Percentiles rank a stretch among this genome's conserved stretches.
phyloP scores from a whole-genome alignment of 2,113 vertebrate species.

The Syrmaticus mikado region DNA sequence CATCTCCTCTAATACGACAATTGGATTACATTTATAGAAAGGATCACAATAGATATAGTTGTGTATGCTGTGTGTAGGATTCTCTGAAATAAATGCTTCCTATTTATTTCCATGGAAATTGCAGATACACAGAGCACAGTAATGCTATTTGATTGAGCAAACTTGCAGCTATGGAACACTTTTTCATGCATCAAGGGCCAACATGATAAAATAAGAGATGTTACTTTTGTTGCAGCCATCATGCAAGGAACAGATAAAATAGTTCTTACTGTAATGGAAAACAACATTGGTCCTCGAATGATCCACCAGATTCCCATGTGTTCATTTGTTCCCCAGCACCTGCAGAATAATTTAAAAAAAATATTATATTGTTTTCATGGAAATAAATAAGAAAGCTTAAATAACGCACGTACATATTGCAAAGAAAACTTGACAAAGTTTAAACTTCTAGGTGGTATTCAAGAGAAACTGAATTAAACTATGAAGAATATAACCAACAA shows the following conservation, averaged over 20 bases:
- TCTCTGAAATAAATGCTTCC: too few relatives aligned
- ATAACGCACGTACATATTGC: neutral
- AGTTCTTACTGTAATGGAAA: conserved; percentile 87
- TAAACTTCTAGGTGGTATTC: neutral
- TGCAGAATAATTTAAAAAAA: conserved; percentile 53
- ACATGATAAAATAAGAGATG: neutral
- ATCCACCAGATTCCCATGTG: conserved; percentile 94
- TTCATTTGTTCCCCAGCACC: conserved; percentile 88
- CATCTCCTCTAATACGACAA: neutral
- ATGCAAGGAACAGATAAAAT: neutral
- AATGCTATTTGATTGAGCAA: too few relatives aligned
- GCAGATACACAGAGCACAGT: too few relatives aligned
- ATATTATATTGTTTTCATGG: neutral
- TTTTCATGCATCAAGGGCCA: neutral
- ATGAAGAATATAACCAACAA: neutral
- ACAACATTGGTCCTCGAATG: conserved; percentile 89
- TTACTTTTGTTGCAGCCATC: neutral
- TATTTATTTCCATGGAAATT: too few relatives aligned
- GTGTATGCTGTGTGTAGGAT: neutral
- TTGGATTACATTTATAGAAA: neutral
- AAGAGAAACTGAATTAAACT: neutral
- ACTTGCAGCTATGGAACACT: too few relatives aligned
- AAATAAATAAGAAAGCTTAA: neutral
- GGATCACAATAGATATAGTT: neutral
- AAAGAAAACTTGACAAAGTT: neutral